These are phyloP conservation scores for Fregetta grallaria DNA, from an alignment of 2,113 vertebrate genomes.

Conservation along the genomic window DNA sequence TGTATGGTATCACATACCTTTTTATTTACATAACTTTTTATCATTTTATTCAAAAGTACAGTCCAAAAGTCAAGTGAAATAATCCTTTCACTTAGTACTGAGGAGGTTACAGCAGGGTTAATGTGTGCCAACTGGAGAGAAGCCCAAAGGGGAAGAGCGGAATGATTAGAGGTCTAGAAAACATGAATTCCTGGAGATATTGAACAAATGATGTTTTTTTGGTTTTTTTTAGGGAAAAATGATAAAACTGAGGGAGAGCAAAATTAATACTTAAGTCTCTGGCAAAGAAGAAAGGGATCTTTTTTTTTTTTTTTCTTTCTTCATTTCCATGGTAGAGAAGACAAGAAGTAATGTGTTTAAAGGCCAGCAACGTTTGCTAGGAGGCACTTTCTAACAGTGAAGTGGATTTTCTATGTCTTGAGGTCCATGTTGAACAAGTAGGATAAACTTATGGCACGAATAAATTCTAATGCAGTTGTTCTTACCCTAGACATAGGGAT, in stretches of 20 bases:
- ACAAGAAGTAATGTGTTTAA: neutral
- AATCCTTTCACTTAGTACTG: neutral
- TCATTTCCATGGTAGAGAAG: neutral
- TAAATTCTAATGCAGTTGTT: neutral
- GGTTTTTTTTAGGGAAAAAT: neutral
- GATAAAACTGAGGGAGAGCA: neutral
- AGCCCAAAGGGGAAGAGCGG: neutral
- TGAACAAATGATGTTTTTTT: neutral
- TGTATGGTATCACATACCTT: neutral
- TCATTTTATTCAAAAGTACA: neutral
- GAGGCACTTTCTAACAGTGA: neutral
- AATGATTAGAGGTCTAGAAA: neutral
- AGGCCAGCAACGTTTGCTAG: neutral
- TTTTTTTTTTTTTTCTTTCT: neutral
- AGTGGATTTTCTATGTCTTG: neutral
- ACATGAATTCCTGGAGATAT: neutral
- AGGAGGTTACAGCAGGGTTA: neutral
- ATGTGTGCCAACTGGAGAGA: neutral
- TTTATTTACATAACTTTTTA: neutral
- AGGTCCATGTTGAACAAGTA: neutral
- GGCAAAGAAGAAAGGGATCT: neutral
- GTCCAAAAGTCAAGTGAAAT: neutral
- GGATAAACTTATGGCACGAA: neutral
- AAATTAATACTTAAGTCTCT: neutral
- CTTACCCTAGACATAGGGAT: neutral